Conservation (phyloP, 2,888 invertebrate genomes). For the Phanerotoma sp. region DNA sequence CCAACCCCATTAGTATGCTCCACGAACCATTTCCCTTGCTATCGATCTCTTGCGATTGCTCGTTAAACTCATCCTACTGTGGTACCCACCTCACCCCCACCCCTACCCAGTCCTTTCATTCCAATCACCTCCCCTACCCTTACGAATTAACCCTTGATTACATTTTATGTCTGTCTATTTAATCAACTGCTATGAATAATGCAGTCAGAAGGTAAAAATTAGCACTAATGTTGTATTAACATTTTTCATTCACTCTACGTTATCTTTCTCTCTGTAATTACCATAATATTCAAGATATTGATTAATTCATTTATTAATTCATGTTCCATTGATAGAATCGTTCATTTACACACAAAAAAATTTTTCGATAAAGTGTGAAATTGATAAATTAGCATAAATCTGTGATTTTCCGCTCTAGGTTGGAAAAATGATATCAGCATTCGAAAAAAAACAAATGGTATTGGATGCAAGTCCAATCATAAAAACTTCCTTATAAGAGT, state of each 20-base stretch:
- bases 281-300: too few species aligned
- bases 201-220: background rate
- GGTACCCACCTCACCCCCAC: background rate
- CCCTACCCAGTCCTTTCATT: too few species aligned
- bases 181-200: background rate
- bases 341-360: too few species aligned
- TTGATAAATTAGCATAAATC: too few species aligned
- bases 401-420: too few species aligned
- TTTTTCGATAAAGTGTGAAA: too few species aligned
- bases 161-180: background rate
- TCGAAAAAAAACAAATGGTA: too few species aligned
- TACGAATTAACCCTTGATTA: background rate
- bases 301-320: too few species aligned
- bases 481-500: too few species aligned
- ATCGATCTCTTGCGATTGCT: conserved; percentile 1
- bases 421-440: too few species aligned
- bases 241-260: background rate
- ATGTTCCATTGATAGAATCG: too few species aligned
- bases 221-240: background rate
- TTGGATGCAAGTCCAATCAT: too few species aligned
- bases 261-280: background rate
- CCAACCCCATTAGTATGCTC: conserved; percentile 3
- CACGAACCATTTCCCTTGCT: background rate
- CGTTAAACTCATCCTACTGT: background rate
- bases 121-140: background rate